These are phyloP conservation scores for Caenorhabditis auriculariae DNA, from an alignment of 2,888 invertebrate species.

Conservation along the genomic window DNA sequence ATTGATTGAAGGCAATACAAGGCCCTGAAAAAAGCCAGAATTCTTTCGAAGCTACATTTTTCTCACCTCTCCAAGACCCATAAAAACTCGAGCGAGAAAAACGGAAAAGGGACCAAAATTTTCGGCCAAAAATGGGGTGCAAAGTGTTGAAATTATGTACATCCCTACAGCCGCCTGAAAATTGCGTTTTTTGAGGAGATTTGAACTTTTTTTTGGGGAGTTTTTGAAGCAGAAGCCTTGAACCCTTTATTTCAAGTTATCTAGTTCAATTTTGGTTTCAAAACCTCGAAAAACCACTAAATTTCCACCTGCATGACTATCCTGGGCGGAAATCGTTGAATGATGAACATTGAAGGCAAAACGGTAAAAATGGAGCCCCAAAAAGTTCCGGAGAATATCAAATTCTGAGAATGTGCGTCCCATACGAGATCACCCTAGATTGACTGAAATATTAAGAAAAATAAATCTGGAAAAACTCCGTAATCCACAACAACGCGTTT, in stretches of 20 bases:
- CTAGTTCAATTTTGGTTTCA: not conserved
- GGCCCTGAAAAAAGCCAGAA: constrained; percentile 27
- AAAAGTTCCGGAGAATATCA: constrained; percentile 52
- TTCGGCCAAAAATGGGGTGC: constrained; percentile 45
- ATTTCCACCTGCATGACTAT: constrained; percentile 10
- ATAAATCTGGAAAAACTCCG: constrained; percentile 22
- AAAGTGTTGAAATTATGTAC: constrained; percentile 26
- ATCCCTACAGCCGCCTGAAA: constrained; percentile 23
- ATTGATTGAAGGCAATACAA: constrained; percentile 51
- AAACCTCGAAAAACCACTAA: not conserved
- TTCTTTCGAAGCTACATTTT: not conserved
- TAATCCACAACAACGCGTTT: constrained; percentile 37
- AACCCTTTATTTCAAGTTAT: not conserved
- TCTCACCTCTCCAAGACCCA: constrained; percentile 51
- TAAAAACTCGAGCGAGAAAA: constrained; percentile 43
- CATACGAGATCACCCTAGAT: constrained; percentile 48
- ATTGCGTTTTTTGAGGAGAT: constrained; percentile 4
- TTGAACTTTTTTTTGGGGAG: not conserved
- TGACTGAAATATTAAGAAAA: no score
- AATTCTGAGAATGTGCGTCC: constrained; percentile 44
- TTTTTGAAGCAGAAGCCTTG: no score
- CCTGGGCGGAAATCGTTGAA: constrained; percentile 29
- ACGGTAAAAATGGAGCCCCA: constrained; percentile 48
- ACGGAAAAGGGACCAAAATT: constrained; percentile 37
- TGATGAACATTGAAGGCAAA: constrained; percentile 49